phyloP scores from a whole-genome alignment of 2,797 vertebrate species.

The Enteromius thamalakanensis region DNA sequence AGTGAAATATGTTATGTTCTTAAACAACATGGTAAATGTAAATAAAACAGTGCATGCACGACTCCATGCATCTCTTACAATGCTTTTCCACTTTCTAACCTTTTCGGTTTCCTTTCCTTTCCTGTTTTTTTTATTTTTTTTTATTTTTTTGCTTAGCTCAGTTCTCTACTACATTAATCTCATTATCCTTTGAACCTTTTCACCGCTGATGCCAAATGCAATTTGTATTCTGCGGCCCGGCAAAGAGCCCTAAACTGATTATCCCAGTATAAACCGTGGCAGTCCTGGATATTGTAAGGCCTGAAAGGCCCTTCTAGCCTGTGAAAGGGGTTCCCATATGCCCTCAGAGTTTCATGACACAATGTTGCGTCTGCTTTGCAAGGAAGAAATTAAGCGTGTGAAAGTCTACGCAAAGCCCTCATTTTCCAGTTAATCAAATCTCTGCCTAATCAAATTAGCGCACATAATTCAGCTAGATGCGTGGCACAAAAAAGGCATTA shows the following conservation, averaged over 20 bases:
- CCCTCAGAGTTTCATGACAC: slow-evolving; percentile 99
- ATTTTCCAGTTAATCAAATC: slow-evolving; percentile 99
- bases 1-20: not conserved
- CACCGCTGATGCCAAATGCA: slow-evolving; percentile 98
- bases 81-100: slow-evolving; percentile 52
- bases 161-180: slow-evolving; percentile 99
- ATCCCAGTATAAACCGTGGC: slow-evolving; percentile 98
- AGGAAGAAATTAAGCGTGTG: slow-evolving; percentile 99
- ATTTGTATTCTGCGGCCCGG: slow-evolving; percentile 98
- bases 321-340: slow-evolving; percentile 98
- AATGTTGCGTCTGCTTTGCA: slow-evolving; percentile 99
- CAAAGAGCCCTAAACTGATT: slow-evolving; percentile 99
- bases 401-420: slow-evolving; percentile 99
- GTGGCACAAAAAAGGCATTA: slow-evolving; percentile 98
- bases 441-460: slow-evolving; percentile 99
- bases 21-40: not conserved
- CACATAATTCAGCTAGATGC: slow-evolving; percentile 99
- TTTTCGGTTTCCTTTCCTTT: not conserved
- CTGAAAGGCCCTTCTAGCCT: slow-evolving; percentile 93
- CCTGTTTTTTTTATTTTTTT: not conserved
- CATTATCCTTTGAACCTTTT: slow-evolving; percentile 99
- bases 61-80: slow-evolving; percentile 77
- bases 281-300: slow-evolving; percentile 96
- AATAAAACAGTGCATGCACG: not conserved
- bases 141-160: slow-evolving; percentile 84